Conservation (phyloP, 2,113 vertebrate species). For the Heterochromis multidens region DNA sequence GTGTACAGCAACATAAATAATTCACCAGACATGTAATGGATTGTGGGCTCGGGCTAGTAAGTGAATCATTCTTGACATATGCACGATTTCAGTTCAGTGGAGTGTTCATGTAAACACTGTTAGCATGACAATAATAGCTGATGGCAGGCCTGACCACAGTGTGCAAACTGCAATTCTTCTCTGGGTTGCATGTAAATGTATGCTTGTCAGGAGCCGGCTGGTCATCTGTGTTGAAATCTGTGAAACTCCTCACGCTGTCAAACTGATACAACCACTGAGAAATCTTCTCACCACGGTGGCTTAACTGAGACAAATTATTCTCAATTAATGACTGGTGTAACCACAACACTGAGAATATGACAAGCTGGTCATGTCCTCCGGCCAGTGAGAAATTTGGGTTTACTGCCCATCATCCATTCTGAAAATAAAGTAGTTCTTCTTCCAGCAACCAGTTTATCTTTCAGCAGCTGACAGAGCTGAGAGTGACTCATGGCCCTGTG, state of each 20-base stretch:
- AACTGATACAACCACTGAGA: not conserved
- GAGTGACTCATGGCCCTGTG: slow-evolving; percentile 26
- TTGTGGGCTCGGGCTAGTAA: slow-evolving; percentile 48
- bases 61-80: slow-evolving; percentile 72
- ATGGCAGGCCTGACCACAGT: slow-evolving; percentile 49
- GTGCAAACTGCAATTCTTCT: slow-evolving; percentile 44
- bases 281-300: not conserved
- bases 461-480: slow-evolving; percentile 1
- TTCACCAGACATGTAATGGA: slow-evolving; percentile 56
- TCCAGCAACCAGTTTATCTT: slow-evolving; percentile 2
- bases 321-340: not conserved
- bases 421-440: not conserved
- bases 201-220: slow-evolving; percentile 20
- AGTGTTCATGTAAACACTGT: slow-evolving; percentile 59
- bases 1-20: slow-evolving; percentile 51
- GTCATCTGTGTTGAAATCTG: not conserved
- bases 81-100: slow-evolving; percentile 47
- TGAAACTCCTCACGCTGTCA: not conserved
- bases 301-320: not conserved
- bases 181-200: slow-evolving; percentile 26
- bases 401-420: not conserved
- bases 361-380: not conserved
- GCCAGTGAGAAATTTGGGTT: not conserved
- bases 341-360: not conserved
- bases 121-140: slow-evolving; percentile 61